phyloP scores from a whole-genome alignment of 2,113 vertebrate genomes.

The Urocolius indicus region DNA sequence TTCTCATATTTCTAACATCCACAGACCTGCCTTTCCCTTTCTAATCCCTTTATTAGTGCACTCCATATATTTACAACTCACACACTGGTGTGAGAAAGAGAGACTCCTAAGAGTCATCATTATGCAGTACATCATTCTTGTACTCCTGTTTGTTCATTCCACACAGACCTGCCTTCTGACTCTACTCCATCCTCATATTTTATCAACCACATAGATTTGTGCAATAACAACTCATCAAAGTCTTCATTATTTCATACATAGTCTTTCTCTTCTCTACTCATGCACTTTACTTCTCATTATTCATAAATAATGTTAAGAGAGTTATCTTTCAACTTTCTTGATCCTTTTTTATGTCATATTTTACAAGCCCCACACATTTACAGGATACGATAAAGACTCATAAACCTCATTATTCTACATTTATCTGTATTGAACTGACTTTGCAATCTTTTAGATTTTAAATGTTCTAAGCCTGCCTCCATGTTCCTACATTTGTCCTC shows the following conservation, averaged over 20 bases:
- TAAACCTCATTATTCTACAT: constrained; percentile 69
- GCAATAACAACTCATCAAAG: constrained; percentile 74
- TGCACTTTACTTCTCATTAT: constrained; percentile 70
- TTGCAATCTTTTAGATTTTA: constrained; percentile 59
- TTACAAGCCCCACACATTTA: constrained; percentile 70
- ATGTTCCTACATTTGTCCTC: constrained; percentile 31
- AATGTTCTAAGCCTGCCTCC: constrained; percentile 47
- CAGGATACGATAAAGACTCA: constrained; percentile 54
- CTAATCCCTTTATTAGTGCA: constrained; percentile 43
- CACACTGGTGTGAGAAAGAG: not conserved
- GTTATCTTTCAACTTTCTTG: constrained; percentile 62
- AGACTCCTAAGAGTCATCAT: constrained; percentile 33
- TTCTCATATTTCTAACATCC: constrained; percentile 40
- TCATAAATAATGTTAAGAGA: constrained; percentile 73
- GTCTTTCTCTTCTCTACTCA: constrained; percentile 55
- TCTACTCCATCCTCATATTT: constrained; percentile 61
- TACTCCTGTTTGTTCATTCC: constrained; percentile 55
- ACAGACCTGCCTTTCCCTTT: constrained; percentile 28
- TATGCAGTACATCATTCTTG: constrained; percentile 23
- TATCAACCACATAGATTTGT: constrained; percentile 69
- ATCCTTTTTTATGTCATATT: constrained; percentile 66
- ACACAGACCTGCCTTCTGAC: constrained; percentile 54
- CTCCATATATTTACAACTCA: constrained; percentile 47
- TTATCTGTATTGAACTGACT: constrained; percentile 61
- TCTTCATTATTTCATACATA: constrained; percentile 72